These are phyloP conservation scores for Papilio protenor DNA, from an alignment of 2,888 invertebrate species.

Conservation along the genomic window DNA sequence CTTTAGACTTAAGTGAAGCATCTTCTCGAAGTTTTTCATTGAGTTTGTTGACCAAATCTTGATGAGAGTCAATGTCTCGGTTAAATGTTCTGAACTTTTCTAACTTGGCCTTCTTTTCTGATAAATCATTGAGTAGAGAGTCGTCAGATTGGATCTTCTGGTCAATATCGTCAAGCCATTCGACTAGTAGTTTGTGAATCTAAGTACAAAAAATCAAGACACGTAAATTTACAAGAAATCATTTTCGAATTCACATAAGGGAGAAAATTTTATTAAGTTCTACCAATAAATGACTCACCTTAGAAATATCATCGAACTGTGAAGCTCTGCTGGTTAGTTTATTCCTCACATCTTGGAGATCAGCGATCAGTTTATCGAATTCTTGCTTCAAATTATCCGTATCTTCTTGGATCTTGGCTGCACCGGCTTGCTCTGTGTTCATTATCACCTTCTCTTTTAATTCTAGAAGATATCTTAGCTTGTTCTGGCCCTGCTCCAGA, in stretches of 20 bases:
- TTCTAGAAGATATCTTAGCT: constrained; percentile 90
- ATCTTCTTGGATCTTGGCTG: constrained; percentile 95
- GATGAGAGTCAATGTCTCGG: constrained; percentile 92
- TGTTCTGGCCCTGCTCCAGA: constrained; percentile 94
- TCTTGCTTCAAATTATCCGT: constrained; percentile 95
- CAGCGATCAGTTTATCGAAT: constrained; percentile 93
- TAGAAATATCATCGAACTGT: constrained; percentile 94
- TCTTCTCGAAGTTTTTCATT: constrained; percentile 90
- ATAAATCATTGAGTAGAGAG: constrained; percentile 91
- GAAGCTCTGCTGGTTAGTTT: constrained; percentile 89
- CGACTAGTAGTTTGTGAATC: constrained; percentile 90
- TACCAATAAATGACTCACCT: constrained; percentile 70
- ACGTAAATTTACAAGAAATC: constrained; percentile 20
- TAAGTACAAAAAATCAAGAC: constrained; percentile 50
- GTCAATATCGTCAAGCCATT: constrained; percentile 96
- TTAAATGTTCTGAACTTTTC: constrained; percentile 94
- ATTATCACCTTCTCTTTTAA: constrained; percentile 96
- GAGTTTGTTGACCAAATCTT: constrained; percentile 90
- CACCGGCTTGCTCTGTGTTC: constrained; percentile 95
- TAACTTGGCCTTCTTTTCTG: constrained; percentile 94
- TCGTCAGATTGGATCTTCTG: constrained; percentile 91
- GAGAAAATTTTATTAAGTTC: no score
- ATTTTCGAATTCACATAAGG: not conserved
- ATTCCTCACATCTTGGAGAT: constrained; percentile 91
- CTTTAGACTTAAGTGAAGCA: constrained; percentile 85